A percentile compares a stretch with the other conserved stretches of the same genome.
Conservation (phyloP, 2,888 invertebrate genomes). For the Folsomia manolachei region DNA sequence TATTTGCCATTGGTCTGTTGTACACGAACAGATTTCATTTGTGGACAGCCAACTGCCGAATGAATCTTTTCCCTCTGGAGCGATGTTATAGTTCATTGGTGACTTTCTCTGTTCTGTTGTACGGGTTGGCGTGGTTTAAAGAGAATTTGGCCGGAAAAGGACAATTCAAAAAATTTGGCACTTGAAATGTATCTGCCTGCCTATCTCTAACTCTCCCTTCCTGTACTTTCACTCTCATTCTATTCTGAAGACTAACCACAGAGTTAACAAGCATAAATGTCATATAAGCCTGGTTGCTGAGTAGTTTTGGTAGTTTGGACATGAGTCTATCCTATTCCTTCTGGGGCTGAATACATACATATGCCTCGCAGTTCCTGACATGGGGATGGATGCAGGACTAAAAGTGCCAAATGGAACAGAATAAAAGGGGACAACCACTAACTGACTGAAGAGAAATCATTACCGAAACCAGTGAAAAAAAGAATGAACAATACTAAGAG, state of each 20-base stretch:
- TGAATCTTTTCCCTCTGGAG: not conserved
- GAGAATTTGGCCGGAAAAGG: conserved; percentile 31
- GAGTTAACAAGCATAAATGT: too few relatives aligned
- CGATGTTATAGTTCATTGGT: conserved; percentile 30
- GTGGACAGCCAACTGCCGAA: not conserved
- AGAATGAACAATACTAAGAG: not conserved
- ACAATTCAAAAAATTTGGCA: conserved; percentile 32
- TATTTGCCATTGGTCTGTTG: not conserved
- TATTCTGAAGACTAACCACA: too few relatives aligned
- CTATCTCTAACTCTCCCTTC: too few relatives aligned
- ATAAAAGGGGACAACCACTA: conserved; percentile 3
- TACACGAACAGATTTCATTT: not conserved
- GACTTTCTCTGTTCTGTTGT: not conserved
- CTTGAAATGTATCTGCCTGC: not conserved
- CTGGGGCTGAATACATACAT: not conserved
- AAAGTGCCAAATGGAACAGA: conserved; percentile 9
- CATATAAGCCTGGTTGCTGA: too few relatives aligned
- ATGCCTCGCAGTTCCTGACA: not conserved
- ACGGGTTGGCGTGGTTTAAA: too few relatives aligned
- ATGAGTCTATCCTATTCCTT: too few relatives aligned
- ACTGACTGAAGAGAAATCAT: not conserved
- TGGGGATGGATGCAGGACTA: not conserved
- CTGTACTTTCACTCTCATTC: too few relatives aligned
- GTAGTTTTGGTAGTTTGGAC: too few relatives aligned
- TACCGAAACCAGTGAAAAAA: too few relatives aligned